Evolutionary conservation across 2,888 invertebrate genomes (phyloP).

Genomic region (Phlogophora meticulosa): DNA sequence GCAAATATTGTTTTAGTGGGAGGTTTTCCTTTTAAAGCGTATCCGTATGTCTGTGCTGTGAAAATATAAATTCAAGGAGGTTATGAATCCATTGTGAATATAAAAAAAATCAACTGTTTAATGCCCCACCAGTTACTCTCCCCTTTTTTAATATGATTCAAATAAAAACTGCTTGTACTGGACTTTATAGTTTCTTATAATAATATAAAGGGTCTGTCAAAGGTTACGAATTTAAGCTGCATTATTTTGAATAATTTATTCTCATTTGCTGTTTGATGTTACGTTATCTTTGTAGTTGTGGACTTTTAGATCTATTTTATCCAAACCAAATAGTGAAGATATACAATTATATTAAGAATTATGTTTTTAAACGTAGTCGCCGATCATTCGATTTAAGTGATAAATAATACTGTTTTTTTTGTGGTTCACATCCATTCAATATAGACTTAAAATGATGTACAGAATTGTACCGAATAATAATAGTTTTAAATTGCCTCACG

Average conservation of each 20-base stretch:
- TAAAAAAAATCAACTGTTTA: too few species aligned
- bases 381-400: conserved; percentile 63
- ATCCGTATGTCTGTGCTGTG: background rate
- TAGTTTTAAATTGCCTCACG: conserved; percentile 65
- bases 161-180: too few species aligned
- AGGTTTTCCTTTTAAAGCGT: conserved; percentile 50
- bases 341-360: conserved; percentile 16
- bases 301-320: too few species aligned
- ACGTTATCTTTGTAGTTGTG: too few species aligned
- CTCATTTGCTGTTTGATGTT: too few species aligned
- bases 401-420: conserved; percentile 65
- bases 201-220: too few species aligned
- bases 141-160: too few species aligned
- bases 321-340: background rate
- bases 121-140: too few species aligned
- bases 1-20: conserved; percentile 56
- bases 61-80: background rate
- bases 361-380: conserved; percentile 19
- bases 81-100: background rate
- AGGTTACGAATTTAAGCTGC: too few species aligned
- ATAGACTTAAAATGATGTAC: conserved; percentile 61
- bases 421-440: conserved; percentile 53
- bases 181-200: too few species aligned
- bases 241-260: too few species aligned
- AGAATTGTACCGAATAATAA: conserved; percentile 61